Base-by-base conservation (phyloP, 2,113 vertebrate genomes). In the Agapornis roseicollis region DNA sequence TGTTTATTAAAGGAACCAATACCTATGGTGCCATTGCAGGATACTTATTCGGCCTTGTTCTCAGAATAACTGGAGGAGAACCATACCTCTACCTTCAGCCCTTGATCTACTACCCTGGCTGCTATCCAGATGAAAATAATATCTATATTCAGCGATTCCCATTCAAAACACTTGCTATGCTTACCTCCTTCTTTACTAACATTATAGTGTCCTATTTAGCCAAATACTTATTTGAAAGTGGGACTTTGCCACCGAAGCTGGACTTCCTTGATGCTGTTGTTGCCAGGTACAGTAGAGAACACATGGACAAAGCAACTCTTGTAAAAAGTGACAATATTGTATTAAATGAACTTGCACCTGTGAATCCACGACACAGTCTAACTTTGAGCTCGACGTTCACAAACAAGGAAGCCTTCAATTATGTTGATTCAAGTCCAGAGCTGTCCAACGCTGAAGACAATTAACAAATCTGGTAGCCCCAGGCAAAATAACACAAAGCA, bases 1-100 rank as follows among this genome's bases (percentile, higher is more conserved):
- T 99, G 3, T 99, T 99, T n/a, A 81, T 99, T 92, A 99, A 99
- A 95, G 99, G 99, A 82, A 99, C 99, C 42, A 99, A 99, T 88
- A 99, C 99, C 1, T 99, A 99, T 0, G 99, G 99, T 80, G 99
- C 99, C 7, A 98, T 99, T 77, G 98, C 98, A 29, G 99, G 98
- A 44, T 99, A 99, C 19, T 17, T 99, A 35, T 98, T 99, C 94
- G 99, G 99, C 53, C 97, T 99, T 56, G 69, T 99, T 85, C 97
- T 99, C 80, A 98, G 99, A 91, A 98, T 99, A 60, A 99, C 99
- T 0, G 99, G 99, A 65, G 99, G 99, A 63, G 99, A 99, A 64
- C 99, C 99, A 0, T 99, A 99, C 89, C 98, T 99, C 33, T 98
- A 98, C 90, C 98, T 99, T 28, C 98, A 99, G 42, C 99, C 99